Conservation (phyloP, 2,888 invertebrate genomes). For the Augochlorella aurata region DNA sequence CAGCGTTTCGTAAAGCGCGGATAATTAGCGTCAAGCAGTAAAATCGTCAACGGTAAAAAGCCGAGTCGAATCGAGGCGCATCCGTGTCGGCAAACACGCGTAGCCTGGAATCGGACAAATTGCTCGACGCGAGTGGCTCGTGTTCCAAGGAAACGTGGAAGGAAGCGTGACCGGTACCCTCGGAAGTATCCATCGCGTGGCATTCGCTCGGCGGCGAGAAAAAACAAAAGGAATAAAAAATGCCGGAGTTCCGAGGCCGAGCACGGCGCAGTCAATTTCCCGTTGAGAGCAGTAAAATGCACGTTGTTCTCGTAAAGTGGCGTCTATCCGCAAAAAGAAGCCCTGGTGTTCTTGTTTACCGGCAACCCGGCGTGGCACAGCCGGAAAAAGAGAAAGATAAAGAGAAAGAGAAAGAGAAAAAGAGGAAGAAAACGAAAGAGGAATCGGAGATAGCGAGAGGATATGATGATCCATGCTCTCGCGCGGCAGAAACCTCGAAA, state of each 20-base stretch:
- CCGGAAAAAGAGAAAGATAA: background rate
- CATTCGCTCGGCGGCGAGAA: background rate
- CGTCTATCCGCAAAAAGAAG: slow-evolving; percentile 45
- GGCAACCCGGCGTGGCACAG: background rate
- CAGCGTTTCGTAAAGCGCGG: background rate
- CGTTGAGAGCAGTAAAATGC: slow-evolving; percentile 51
- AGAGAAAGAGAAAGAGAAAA: background rate
- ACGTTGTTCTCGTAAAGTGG: slow-evolving; percentile 58
- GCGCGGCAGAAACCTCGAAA: slow-evolving; percentile 71
- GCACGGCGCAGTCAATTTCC: slow-evolving; percentile 20
- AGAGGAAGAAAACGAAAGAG: background rate
- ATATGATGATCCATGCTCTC: slow-evolving; percentile 19
- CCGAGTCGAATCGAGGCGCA: slow-evolving; percentile 2
- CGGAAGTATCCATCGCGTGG: slow-evolving; percentile 30
- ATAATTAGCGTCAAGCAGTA: background rate
- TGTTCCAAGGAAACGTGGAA: slow-evolving; percentile 35
- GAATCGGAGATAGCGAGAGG: background rate
- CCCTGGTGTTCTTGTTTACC: slow-evolving; percentile 40
- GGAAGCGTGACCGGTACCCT: slow-evolving; percentile 38
- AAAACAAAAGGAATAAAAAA: background rate
- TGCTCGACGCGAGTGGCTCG: slow-evolving; percentile 44
- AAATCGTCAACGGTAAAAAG: background rate
- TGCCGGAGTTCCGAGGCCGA: background rate
- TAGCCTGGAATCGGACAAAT: slow-evolving; percentile 36
- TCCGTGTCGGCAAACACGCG: slow-evolving; percentile 19